Evolutionary conservation across 2,797 vertebrate species (phyloP).

Genomic region (Silurus aristotelis): DNA sequence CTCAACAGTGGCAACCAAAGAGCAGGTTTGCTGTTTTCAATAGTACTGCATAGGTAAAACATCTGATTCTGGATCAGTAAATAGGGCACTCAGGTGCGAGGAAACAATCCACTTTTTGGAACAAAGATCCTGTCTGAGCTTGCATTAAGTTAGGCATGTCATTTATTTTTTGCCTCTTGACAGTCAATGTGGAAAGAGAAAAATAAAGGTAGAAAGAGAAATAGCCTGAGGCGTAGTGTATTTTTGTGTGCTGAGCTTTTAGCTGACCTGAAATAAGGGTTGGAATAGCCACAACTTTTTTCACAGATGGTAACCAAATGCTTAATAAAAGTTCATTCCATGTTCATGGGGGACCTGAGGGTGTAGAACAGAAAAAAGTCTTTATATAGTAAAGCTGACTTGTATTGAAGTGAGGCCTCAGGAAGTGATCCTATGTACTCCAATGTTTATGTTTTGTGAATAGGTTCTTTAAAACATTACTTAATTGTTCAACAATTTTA

Average conservation of each 20-base stretch:
- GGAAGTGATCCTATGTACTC: background rate
- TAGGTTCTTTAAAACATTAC: background rate
- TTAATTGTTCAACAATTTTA: background rate
- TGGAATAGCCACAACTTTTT: background rate
- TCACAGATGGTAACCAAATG: background rate
- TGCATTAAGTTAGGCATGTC: constrained; percentile 47
- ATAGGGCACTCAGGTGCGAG: background rate
- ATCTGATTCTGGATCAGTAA: constrained; percentile 12
- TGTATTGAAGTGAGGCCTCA: background rate
- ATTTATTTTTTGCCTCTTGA: constrained; percentile 26
- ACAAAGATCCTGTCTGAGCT: constrained; percentile 48
- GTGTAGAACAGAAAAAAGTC: background rate
- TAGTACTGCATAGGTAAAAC: background rate
- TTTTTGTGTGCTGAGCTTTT: constrained; percentile 19
- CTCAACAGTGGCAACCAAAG: background rate
- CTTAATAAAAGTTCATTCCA: background rate
- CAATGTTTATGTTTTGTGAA: background rate
- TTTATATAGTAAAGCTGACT: background rate
- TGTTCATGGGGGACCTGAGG: background rate
- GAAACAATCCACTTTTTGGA: constrained; percentile 22
- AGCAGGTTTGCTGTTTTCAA: background rate
- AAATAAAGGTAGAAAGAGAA: background rate
- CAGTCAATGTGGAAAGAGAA: constrained; percentile 15
- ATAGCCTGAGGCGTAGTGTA: constrained; percentile 23
- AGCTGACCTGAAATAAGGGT: constrained; percentile 3